Percentiles rank a stretch among this genome's conserved stretches.
Evolutionary conservation across 2,113 vertebrate species (phyloP).

Genomic region (Pitta sordida): DNA sequence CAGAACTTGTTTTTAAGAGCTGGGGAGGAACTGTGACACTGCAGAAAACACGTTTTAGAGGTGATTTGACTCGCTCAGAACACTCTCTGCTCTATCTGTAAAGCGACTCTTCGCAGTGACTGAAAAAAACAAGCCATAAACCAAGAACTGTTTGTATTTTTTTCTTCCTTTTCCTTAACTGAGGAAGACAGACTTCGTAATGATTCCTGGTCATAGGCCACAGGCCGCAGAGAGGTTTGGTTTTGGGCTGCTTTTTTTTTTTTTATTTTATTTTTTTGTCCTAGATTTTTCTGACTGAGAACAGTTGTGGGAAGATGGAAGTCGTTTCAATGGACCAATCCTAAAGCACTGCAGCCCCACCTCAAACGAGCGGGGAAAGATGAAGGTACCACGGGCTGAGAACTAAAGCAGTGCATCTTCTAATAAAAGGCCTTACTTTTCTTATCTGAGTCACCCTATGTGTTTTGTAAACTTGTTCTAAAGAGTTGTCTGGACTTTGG

Average conservation of each 20-base stretch:
- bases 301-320: constrained; percentile 46
- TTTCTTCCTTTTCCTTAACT: constrained; percentile 42
- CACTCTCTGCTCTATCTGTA: constrained; percentile 4
- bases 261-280: constrained; percentile 33
- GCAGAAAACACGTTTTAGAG: neutral
- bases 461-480: constrained; percentile 69
- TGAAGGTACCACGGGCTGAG: constrained; percentile 44
- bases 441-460: constrained; percentile 67
- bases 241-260: neutral
- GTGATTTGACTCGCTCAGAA: neutral
- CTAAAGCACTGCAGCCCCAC: constrained; percentile 63
- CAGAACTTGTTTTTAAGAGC: neutral
- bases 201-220: constrained; percentile 40
- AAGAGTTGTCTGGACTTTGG: constrained; percentile 32
- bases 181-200: constrained; percentile 32
- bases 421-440: constrained; percentile 88
- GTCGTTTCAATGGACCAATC: constrained; percentile 82
- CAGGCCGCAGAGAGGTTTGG: constrained; percentile 42
- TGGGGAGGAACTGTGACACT: neutral
- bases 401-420: constrained; percentile 65
- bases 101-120: neutral
- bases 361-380: constrained; percentile 15
- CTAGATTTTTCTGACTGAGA: constrained; percentile 55
- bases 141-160: neutral
- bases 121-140: constrained; percentile 79